Evolutionary conservation across 2,113 vertebrate genomes (phyloP).

Genomic region (Semnornis frantzii): DNA sequence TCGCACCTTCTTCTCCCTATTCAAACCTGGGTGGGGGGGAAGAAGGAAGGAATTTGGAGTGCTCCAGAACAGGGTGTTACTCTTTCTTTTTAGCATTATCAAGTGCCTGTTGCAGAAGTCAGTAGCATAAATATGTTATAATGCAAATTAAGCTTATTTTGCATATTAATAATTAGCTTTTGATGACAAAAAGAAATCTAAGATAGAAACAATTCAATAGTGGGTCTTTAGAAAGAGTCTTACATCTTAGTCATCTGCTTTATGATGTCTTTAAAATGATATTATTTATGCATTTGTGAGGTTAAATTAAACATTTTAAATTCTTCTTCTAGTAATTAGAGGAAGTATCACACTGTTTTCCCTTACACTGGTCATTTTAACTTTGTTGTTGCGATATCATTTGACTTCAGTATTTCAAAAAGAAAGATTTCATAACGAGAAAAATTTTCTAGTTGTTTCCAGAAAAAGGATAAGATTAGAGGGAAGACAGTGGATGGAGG

Average conservation of each 20-base stretch:
- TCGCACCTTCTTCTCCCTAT: too few relatives aligned
- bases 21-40: too few relatives aligned
- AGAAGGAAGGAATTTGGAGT: too few relatives aligned
- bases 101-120: not conserved
- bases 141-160: not conserved
- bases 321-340: not conserved
- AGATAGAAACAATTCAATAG: not conserved
- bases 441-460: not conserved
- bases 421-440: not conserved
- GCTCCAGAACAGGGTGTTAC: not conserved
- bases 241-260: not conserved
- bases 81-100: not conserved
- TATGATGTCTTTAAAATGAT: not conserved
- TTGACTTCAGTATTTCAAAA: not conserved
- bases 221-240: not conserved
- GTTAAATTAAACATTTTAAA: not conserved
- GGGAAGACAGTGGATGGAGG: not conserved
- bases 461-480: not conserved
- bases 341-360: not conserved
- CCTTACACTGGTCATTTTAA: not conserved
- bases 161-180: not conserved
- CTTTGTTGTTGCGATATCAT: not conserved
- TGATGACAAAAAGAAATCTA: not conserved
- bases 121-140: not conserved
- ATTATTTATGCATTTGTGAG: not conserved